Conservation (phyloP, 2,888 invertebrate genomes). For the Lithophane ornitopus region DNA sequence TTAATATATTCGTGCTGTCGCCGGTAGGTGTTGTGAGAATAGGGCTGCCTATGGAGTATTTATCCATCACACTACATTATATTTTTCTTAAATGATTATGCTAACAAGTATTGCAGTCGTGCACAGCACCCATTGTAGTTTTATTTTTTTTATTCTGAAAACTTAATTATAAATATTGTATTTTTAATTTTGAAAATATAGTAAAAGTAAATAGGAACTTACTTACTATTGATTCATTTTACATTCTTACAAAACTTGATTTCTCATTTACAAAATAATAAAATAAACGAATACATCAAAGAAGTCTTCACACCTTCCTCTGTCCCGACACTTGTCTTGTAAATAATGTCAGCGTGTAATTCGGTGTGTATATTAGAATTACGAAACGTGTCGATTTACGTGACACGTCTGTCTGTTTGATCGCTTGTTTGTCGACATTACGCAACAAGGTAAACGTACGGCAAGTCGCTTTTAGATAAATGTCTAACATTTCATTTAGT, state of each 20-base stretch:
- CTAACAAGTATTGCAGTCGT: neutral
- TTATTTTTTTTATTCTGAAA: neutral
- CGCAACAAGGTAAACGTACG: constrained; percentile 54
- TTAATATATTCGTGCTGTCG: constrained; percentile 76
- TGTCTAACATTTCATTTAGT: constrained; percentile 43
- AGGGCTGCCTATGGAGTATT: constrained; percentile 59
- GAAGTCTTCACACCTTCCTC: constrained; percentile 56
- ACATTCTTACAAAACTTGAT: neutral
- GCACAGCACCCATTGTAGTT: neutral
- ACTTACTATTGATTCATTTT: too few species aligned
- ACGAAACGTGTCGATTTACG: constrained; percentile 74
- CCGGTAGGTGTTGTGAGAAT: constrained; percentile 72
- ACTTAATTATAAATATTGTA: too few species aligned
- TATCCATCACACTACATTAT: neutral
- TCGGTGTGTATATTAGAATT: constrained; percentile 77
- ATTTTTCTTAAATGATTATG: neutral
- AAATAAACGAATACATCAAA: neutral
- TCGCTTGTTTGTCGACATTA: constrained; percentile 60
- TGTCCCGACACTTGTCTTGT: constrained; percentile 66
- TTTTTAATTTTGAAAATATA: neutral
- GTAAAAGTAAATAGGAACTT: neutral
- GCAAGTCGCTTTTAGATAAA: constrained; percentile 52
- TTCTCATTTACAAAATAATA: neutral
- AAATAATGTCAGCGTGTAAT: constrained; percentile 74
- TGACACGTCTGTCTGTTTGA: constrained; percentile 65